Conservation (phyloP, 2,888 invertebrate species). For the Megalurothrips usitatus region DNA sequence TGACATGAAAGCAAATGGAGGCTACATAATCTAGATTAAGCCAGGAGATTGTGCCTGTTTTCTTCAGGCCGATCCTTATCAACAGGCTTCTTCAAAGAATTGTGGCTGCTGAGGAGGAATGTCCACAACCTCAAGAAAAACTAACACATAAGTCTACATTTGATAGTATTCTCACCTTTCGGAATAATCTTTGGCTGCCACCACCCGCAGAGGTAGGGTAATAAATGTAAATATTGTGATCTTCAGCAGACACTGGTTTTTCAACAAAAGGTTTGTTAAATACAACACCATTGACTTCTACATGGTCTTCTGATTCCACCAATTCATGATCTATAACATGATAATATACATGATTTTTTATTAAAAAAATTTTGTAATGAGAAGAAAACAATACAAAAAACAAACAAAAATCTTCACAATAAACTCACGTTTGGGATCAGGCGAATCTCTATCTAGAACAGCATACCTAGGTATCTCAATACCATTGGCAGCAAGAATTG, state of each 20-base stretch:
- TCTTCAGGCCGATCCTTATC: too few relatives aligned
- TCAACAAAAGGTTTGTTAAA: conserved; percentile 99
- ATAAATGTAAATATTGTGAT: conserved; percentile 99
- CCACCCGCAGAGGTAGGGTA: conserved; percentile 98
- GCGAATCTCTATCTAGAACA: conserved; percentile 89
- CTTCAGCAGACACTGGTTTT: conserved; percentile 98
- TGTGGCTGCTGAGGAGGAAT: too few relatives aligned
- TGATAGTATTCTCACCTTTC: conserved; percentile 68
- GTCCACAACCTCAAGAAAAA: too few relatives aligned
- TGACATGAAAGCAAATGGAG: too few relatives aligned
- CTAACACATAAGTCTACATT: not conserved
- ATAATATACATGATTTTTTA: conserved; percentile 34
- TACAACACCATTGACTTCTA: conserved; percentile 90
- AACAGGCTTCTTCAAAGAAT: too few relatives aligned
- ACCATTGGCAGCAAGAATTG: conserved; percentile 86
- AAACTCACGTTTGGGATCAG: conserved; percentile 76
- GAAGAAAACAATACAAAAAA: not conserved
- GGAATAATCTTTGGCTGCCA: conserved; percentile 93
- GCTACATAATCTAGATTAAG: too few relatives aligned
- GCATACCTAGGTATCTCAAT: conserved; percentile 98
- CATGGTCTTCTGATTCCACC: conserved; percentile 93
- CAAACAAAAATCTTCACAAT: conserved; percentile 28
- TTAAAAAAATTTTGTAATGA: not conserved
- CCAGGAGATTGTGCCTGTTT: too few relatives aligned
- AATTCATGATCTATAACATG: conserved; percentile 72